phyloP scores from a whole-genome alignment of 2,113 vertebrate genomes.

The Nothoprocta pentlandii region DNA sequence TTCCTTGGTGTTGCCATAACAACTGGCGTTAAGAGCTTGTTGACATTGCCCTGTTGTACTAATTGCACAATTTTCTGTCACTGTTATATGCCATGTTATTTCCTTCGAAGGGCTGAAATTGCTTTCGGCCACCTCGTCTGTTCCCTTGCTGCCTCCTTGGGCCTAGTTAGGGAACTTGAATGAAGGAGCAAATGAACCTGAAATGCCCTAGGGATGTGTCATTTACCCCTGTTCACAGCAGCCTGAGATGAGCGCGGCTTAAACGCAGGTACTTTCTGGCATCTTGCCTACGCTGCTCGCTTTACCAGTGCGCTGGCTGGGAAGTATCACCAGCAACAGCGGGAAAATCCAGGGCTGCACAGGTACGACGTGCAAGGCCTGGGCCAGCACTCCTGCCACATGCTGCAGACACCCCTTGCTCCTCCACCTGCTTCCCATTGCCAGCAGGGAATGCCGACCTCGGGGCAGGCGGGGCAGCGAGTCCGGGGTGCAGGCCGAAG shows the following conservation, averaged over 20 bases:
- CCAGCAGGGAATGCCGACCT: fast-evolving
- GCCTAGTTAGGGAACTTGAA: conserved; percentile 58
- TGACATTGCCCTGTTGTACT: conserved; percentile 76
- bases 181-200: conserved; percentile 35
- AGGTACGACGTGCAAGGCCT: fast-evolving
- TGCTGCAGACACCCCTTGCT: background rate
- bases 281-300: background rate
- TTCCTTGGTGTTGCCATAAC: conserved; percentile 75
- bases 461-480: fast-evolving
- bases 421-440: background rate
- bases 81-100: conserved; percentile 67
- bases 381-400: background rate
- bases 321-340: background rate
- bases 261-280: background rate
- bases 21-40: conserved; percentile 74
- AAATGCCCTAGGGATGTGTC: conserved; percentile 46
- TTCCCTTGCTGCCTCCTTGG: conserved; percentile 34
- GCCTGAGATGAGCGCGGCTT: background rate
- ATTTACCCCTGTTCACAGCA: conserved; percentile 17
- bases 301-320: background rate
- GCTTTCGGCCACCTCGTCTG: conserved; percentile 52
- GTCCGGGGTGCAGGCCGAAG: background rate
- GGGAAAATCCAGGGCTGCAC: background rate
- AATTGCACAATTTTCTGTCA: conserved; percentile 77
- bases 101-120: conserved; percentile 70